phyloP scores from a whole-genome alignment of 2,113 vertebrate species.

The Pedetes capensis region DNA sequence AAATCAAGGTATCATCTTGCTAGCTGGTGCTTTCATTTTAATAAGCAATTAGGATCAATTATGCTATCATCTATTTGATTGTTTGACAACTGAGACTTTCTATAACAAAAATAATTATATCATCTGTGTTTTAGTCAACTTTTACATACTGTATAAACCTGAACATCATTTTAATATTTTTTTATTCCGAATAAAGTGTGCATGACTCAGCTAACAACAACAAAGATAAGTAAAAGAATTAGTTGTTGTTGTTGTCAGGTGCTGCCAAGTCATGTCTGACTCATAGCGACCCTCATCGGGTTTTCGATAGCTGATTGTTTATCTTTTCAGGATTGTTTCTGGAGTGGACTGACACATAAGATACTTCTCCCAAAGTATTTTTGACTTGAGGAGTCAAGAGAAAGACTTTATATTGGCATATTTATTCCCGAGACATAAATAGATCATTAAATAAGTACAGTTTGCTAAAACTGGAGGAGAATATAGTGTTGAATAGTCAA shows the following conservation, averaged over 20 bases:
- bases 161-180: neutral
- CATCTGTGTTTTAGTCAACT: neutral
- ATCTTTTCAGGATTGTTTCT: too few relatives aligned
- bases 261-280: too few relatives aligned
- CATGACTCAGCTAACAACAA: neutral
- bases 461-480: neutral
- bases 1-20: conserved; percentile 39
- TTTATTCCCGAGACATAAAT: neutral
- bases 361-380: neutral
- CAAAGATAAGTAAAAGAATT: neutral
- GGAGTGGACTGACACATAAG: too few relatives aligned
- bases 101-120: conserved; percentile 30
- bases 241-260: too few relatives aligned
- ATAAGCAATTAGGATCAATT: conserved; percentile 52
- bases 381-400: neutral
- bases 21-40: conserved; percentile 44
- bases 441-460: neutral
- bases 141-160: conserved; percentile 1
- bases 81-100: conserved; percentile 47
- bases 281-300: too few relatives aligned
- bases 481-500: neutral
- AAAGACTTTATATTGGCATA: neutral
- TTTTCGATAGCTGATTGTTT: too few relatives aligned
- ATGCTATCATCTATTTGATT: conserved; percentile 50
- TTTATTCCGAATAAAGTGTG: neutral